These are phyloP conservation scores for Periophthalmus magnuspinnatus DNA, from an alignment of 2,797 vertebrate genomes.

Conservation along the genomic window DNA sequence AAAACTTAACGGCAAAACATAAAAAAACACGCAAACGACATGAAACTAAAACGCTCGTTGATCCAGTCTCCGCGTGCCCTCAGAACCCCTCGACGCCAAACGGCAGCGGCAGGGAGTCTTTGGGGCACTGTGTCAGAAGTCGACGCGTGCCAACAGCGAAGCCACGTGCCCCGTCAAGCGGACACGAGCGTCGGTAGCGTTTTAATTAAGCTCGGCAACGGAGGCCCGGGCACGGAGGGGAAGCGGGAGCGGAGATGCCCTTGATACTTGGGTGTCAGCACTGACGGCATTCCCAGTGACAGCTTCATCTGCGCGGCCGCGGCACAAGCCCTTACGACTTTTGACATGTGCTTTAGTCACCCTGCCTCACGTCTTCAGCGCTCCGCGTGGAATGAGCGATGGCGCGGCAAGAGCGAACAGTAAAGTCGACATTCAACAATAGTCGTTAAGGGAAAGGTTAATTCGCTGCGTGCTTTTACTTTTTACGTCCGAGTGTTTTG, in stretches of 20 bases:
- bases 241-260: constrained; percentile 64
- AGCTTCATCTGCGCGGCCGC: constrained; percentile 63
- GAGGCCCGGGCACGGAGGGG: constrained; percentile 52
- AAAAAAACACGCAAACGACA: constrained; percentile 21
- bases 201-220: constrained; percentile 72
- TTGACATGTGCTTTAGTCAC: constrained; percentile 80
- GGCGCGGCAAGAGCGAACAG: constrained; percentile 15
- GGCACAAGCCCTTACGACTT: constrained; percentile 68
- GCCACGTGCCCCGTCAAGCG: constrained; percentile 58
- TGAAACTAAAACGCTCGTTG: constrained; percentile 11
- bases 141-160: constrained; percentile 62
- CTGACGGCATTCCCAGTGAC: constrained; percentile 78
- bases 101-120: constrained; percentile 57
- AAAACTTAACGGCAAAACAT: constrained; percentile 10
- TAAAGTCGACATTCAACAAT: neutral
- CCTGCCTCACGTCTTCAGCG: constrained; percentile 46
- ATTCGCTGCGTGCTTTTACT: neutral
- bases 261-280: constrained; percentile 70
- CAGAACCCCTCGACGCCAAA: constrained; percentile 51
- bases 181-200: constrained; percentile 60
- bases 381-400: constrained; percentile 45
- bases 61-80: constrained; percentile 47
- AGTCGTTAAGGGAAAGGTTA: neutral
- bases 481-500: neutral
- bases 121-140: constrained; percentile 68